Percentiles rank a stretch among this genome's conserved stretches.
phyloP scores from a whole-genome alignment of 1,140 invertebrate genomes.

The Pseudomyrmex flavicornis region DNA sequence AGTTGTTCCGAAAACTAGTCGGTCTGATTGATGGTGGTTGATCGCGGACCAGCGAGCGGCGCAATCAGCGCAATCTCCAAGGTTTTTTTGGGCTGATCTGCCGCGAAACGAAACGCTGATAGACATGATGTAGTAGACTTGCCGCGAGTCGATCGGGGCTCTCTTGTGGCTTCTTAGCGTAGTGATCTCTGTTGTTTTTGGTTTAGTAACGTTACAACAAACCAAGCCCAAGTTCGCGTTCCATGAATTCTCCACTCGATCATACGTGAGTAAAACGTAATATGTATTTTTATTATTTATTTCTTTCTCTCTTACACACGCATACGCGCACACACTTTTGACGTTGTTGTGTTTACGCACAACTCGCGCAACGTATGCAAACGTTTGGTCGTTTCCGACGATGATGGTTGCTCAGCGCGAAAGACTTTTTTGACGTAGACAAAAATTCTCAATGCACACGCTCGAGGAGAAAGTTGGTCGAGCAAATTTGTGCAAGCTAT shows the following conservation, averaged over 20 bases:
- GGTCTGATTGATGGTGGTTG: no score
- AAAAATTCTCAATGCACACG: neutral
- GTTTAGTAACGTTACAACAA: conserved; percentile 4
- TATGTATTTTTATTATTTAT: neutral
- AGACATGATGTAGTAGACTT: conserved; percentile 52
- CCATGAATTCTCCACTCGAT: conserved; percentile 82
- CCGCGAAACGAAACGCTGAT: neutral
- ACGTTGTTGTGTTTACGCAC: neutral
- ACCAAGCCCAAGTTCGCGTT: conserved; percentile 71
- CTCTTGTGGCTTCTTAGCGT: neutral
- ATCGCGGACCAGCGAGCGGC: neutral
- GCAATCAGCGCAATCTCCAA: no score
- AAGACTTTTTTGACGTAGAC: neutral
- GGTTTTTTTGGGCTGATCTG: neutral
- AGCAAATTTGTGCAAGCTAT: neutral
- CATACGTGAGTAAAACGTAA: conserved; percentile 79
- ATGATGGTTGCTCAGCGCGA: neutral
- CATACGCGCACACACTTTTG: neutral
- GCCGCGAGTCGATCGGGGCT: neutral
- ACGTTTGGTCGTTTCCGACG: neutral
- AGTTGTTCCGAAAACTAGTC: neutral
- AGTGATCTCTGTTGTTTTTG: neutral
- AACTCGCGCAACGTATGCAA: neutral
- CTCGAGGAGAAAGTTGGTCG: no score
- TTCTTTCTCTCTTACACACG: no score